A percentile compares a stretch with the other conserved stretches of the same genome.
Evolutionary conservation across 1,140 invertebrate species (phyloP).

Genomic region (Caenorhabditis latens): DNA sequence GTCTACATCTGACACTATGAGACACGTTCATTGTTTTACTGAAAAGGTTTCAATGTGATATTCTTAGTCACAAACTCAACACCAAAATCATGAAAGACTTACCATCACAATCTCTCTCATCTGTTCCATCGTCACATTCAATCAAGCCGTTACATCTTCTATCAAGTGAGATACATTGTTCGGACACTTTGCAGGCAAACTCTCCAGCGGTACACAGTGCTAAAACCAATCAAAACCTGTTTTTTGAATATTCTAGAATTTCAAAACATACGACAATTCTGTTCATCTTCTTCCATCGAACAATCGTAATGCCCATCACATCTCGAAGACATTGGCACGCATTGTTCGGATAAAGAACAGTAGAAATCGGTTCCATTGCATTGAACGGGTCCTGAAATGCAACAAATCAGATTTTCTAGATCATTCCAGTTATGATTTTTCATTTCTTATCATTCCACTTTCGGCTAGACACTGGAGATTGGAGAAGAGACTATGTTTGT

Average conservation of each 20-base stretch:
- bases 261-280: conserved; percentile 75
- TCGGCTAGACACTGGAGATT: conserved; percentile 1
- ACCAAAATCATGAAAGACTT: conserved; percentile 26
- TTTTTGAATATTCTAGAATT: background rate
- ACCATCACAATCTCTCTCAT: conserved; percentile 76
- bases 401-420: background rate
- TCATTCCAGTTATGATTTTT: background rate
- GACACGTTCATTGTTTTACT: too few relatives aligned
- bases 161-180: conserved; percentile 75
- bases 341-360: conserved; percentile 75
- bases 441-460: background rate
- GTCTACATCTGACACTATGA: too few relatives aligned
- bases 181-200: conserved; percentile 74
- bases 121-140: conserved; percentile 75
- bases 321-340: conserved; percentile 70
- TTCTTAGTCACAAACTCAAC: background rate
- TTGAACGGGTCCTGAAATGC: conserved; percentile 41
- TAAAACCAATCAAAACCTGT: conserved; percentile 59
- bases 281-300: conserved; percentile 77
- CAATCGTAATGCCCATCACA: conserved; percentile 77
- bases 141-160: conserved; percentile 73
- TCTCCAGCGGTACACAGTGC: conserved; percentile 74
- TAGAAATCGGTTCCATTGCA: conserved; percentile 71
- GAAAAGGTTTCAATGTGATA: too few relatives aligned
- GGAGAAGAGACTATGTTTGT: background rate